Evolutionary conservation across 2,113 vertebrate species (phyloP), one percentile per base, ranked within the genome.

Genomic region (Neolamprologus brichardi): DNA sequence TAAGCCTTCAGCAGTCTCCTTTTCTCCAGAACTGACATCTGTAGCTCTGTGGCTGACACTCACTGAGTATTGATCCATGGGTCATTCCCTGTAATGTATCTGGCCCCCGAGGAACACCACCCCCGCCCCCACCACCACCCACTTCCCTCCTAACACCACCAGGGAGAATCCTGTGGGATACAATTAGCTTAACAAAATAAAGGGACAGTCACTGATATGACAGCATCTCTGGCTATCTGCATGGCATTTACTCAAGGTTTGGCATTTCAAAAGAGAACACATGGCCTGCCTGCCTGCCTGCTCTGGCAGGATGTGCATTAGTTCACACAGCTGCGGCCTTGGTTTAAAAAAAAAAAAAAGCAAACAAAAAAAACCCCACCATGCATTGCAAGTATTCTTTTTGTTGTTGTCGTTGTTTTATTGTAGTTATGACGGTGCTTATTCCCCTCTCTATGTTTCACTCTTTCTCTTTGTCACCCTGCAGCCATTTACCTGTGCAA

Each of bases 401-500:
- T 28, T 75, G 9, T 14, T 70, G 30, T 64, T 30, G 23, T 60
- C 1, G 34, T 41, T 18, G 28, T 70, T 2, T 41, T 44, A 44
- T 17, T 44, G 39, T 44, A 9, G 17, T 56, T 58, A 10, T 46
- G 58, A 34, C 58, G 6, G 17, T 60, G n/a, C 84, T 41, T 39
- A 17, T 46, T 78, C 30, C 32, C 41, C 53, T 91, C 67, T 86
- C 62, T 49, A 18, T 81, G 60, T 75, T 62, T 79, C 64, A 37
- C 49, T 88, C 17, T 86, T 39, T 85, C 28, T 86, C 64, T 88
- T 8, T 81, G 10, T 92, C 83, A 82, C 53, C 83, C 92, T 87
- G 5, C 90, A 99, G 98, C 98, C 93, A 99, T 99, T 95, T 99
- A 99, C 95, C 97, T 99, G 92, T 99, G 98, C 95, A 99, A 99